Base-by-base conservation (phyloP, 2,113 vertebrate genomes). In the Heterotis niloticus region DNA sequence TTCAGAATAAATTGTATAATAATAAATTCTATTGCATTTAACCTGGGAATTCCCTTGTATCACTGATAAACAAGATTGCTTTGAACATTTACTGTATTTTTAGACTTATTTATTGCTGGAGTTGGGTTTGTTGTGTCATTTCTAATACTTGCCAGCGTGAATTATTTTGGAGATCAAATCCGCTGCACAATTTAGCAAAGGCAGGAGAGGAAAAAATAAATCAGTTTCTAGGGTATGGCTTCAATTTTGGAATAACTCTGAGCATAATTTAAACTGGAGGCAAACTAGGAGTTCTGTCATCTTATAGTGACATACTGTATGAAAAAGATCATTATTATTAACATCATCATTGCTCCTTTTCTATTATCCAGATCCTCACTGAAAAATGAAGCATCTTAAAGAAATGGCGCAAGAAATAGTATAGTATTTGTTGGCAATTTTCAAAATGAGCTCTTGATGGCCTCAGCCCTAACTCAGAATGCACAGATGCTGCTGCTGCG, bases 111-210 rank as follows among this genome's bases (percentile, higher is more conserved):
- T 44, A 44, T 44, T 44, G 34, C 7, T 44, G 34, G 7, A 44
- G 34, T 26, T 10, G 65, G 64, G 20, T 65, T 51, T 64, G 56
- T 24, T 9, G 60, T 52, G 34, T 70, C 29, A 66, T 72, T 60
- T 70, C 18, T 78, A 34, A 57, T 18, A 24, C 67, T 54, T n/a
- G 67, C 64, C 17, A 11, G 44, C 57, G 77, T 71, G 23, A 71
- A 69, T 75, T 73, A 81, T 78, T 79, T 54, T 71, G 73, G 75
- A 59, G 62, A 44, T 24, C 57, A 71, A 67, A 77, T 78, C 73
- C 54, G 13, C 75, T 34, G 64, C 18, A 57, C 20, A 57, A 74
- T 69, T 78, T 75, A 78, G 59, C 78, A 81, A 78, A 81, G 65
- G 66, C 34, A 69, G 62, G 7, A 12, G 80, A 80, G 28, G 26